These are phyloP conservation scores for Siniperca chuatsi DNA, from an alignment of 2,113 vertebrate genomes.

Conservation along the genomic window DNA sequence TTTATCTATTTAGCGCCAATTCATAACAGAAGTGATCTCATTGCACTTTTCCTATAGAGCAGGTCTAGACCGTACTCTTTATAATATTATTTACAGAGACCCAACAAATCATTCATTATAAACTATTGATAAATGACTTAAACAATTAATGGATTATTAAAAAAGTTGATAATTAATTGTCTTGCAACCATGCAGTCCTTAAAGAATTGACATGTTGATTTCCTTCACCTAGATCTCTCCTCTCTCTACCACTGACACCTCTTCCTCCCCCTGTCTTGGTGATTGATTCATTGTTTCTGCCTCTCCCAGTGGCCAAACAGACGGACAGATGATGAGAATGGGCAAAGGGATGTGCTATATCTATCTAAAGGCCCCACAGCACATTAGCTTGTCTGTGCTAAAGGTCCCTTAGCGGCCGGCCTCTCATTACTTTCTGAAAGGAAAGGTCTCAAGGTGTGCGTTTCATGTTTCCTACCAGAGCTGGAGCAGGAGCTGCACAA, in stretches of 20 bases:
- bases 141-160: too few relatives aligned
- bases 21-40: too few relatives aligned
- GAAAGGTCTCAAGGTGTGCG: conserved; percentile 58
- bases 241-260: not conserved
- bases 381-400: conserved; percentile 30
- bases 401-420: conserved; percentile 25
- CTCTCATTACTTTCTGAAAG: conserved; percentile 54
- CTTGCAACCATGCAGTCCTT: not conserved
- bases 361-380: conserved; percentile 20
- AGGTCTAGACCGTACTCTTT: too few relatives aligned
- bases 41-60: too few relatives aligned
- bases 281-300: conserved; percentile 21
- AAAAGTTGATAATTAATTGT: not conserved
- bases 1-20: too few relatives aligned
- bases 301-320: conserved; percentile 17
- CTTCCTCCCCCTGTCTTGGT: not conserved
- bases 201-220: not conserved
- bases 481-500: conserved; percentile 92
- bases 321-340: conserved; percentile 38
- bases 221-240: not conserved
- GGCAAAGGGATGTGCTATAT: conserved; percentile 14
- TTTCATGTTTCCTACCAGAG: conserved; percentile 84
- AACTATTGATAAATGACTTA: too few relatives aligned
- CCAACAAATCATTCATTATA: too few relatives aligned
- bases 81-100: too few relatives aligned